phyloP scores from a whole-genome alignment of 2,888 invertebrate genomes.

The Orchesellides sinensis region DNA sequence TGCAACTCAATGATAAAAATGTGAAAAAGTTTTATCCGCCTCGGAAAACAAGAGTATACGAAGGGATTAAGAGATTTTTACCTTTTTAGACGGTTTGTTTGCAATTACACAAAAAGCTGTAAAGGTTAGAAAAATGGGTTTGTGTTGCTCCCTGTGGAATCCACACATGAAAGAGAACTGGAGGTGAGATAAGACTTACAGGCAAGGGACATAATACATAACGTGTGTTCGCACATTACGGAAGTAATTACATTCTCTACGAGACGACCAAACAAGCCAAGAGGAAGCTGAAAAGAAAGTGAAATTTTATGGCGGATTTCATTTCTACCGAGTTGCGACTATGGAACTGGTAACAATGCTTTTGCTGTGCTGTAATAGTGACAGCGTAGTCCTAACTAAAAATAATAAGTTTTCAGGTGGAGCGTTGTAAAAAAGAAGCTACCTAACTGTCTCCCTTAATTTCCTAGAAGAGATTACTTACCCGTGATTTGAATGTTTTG shows the following conservation, averaged over 20 bases:
- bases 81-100: conserved; percentile 42
- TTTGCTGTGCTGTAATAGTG: not conserved
- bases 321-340: not conserved
- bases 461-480: conserved; percentile 37
- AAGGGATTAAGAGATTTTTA: conserved; percentile 57
- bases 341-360: not conserved
- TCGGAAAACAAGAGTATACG: conserved; percentile 26
- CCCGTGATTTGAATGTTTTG: conserved; percentile 38
- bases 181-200: not conserved
- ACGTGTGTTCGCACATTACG: conserved; percentile 9
- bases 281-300: not conserved
- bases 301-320: not conserved
- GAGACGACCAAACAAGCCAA: not conserved
- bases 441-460: conserved; percentile 36
- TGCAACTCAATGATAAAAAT: conserved; percentile 8
- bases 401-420: not conserved
- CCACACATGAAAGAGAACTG: not conserved
- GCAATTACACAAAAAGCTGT: conserved; percentile 49
- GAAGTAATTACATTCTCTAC: conserved; percentile 54
- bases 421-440: not conserved
- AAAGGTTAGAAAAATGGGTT: conserved; percentile 22
- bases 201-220: conserved; percentile 12
- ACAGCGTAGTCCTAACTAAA: not conserved
- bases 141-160: not conserved
- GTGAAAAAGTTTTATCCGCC: conserved; percentile 17